Evolutionary conservation across 2,113 vertebrate genomes (phyloP).

Genomic region (Loxodonta africana): DNA sequence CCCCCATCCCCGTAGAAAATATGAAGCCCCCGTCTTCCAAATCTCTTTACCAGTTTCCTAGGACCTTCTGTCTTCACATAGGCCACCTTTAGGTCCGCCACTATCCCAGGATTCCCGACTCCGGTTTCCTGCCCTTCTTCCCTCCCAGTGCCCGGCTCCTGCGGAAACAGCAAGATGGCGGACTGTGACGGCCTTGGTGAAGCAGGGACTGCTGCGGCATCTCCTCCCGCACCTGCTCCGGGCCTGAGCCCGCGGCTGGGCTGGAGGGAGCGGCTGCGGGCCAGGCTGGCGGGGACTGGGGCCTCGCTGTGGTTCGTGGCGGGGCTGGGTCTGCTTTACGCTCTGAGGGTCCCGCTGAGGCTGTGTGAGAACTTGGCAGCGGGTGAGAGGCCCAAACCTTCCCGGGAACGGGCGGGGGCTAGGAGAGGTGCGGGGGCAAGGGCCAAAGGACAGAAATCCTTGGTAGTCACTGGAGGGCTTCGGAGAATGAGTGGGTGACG

Average conservation of each 20-base stretch:
- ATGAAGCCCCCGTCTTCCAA: not conserved
- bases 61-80: not conserved
- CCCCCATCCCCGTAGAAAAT: not conserved
- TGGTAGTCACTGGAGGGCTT: not conserved
- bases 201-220: slow-evolving; percentile 86
- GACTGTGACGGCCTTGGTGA: slow-evolving; percentile 88
- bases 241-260: slow-evolving; percentile 88
- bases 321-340: slow-evolving; percentile 93
- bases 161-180: slow-evolving; percentile 83
- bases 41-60: not conserved
- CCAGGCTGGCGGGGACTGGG: slow-evolving; percentile 91
- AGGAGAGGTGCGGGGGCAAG: not conserved
- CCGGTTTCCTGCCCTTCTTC: slow-evolving; percentile 79
- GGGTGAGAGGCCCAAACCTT: slow-evolving; percentile 88
- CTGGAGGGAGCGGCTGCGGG: slow-evolving; percentile 90
- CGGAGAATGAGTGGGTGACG: not conserved
- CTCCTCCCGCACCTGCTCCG: slow-evolving; percentile 77
- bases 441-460: not conserved
- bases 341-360: slow-evolving; percentile 94
- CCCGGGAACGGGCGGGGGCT: not conserved
- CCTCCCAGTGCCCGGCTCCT: slow-evolving; percentile 56
- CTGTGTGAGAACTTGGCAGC: slow-evolving; percentile 94
- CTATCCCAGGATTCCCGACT: slow-evolving; percentile 91
- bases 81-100: slow-evolving; percentile 68
- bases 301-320: slow-evolving; percentile 92